phyloP scores from a whole-genome alignment of 2,888 invertebrate genomes.

The Bimastos eiseni region DNA sequence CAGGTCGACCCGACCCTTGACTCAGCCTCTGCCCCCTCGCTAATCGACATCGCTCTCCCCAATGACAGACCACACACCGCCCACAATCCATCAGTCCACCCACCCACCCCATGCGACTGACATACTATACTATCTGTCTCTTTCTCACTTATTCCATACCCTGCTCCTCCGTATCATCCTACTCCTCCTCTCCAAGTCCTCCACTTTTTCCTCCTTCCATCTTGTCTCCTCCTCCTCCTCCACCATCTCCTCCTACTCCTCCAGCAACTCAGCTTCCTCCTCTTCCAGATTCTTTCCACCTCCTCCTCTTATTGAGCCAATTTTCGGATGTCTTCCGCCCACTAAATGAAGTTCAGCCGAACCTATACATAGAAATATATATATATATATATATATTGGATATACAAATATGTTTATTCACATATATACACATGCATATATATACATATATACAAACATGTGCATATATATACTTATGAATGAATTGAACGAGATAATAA shows the following conservation, averaged over 20 bases:
- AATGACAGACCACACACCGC: not conserved
- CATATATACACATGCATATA: too few relatives aligned
- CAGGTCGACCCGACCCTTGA: not conserved
- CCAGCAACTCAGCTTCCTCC: not conserved
- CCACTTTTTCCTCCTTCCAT: not conserved
- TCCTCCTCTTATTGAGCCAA: not conserved
- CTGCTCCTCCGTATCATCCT: not conserved
- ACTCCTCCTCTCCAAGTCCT: too few relatives aligned
- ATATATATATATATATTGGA: too few relatives aligned
- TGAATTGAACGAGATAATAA: too few relatives aligned
- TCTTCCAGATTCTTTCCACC: not conserved
- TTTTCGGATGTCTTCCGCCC: not conserved
- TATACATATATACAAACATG: too few relatives aligned
- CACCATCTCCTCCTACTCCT: not conserved
- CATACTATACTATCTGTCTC: not conserved
- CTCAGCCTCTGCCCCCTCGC: not conserved
- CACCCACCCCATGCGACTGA: not conserved
- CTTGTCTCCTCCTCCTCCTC: not conserved
- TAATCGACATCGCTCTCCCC: not conserved
- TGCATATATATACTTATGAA: too few relatives aligned
- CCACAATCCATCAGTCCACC: not conserved
- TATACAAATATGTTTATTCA: too few relatives aligned
- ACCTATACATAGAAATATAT: not conserved
- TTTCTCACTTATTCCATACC: not conserved
- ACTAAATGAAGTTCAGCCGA: not conserved